Evolutionary conservation across 2,888 invertebrate genomes (phyloP), one percentile per base, ranked within the genome.

Genomic region (Leptopilina myrica): DNA sequence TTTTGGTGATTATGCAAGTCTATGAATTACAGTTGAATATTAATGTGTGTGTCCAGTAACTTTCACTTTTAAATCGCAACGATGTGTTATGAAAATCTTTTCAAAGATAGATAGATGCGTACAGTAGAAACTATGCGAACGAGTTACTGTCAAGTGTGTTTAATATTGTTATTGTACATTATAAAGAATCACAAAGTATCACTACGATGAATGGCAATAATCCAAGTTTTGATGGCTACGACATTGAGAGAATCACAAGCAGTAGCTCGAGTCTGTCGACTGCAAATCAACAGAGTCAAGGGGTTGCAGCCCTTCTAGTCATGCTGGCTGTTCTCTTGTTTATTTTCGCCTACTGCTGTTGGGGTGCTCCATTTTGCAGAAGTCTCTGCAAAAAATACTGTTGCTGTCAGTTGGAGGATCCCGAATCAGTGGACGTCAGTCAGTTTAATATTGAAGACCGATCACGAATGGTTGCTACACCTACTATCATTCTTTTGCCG

Each of bases 301-400:
- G 93, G 9, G 89, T 93, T 26, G 93, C 93, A 12, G 93, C 93
- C 49, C 90, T 93, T 12, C 89, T 93, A 78, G 93, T 94, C 53
- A 94, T 94, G 93, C 91, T 94, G 64, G 93, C 93, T 5, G 93
- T 94, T 43, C 90, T 94, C 78, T 92, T 92, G 81, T 93, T 94
- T 86, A 93, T 94, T 81, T 91, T 94, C 78, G 91, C 93, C 75
- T 94, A 94, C 85, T 94, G 93, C 87, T 94, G 93, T 86, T 94
- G 94, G 92, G 93, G 94, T 1, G 93, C 93, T 1, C 94, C 94
- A 5, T 93, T 93, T 83, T 93, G 93, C 76, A 89, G 93, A 77
- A 92, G 92, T 11, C 90, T 93, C 76, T 93, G 93, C 86, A 86
- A 91, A 40, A 87, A 90, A 49, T 88, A 93, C 86, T 92, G 92